Conservation (phyloP, 2,113 vertebrate genomes). For the Orthonyx spaldingii region DNA sequence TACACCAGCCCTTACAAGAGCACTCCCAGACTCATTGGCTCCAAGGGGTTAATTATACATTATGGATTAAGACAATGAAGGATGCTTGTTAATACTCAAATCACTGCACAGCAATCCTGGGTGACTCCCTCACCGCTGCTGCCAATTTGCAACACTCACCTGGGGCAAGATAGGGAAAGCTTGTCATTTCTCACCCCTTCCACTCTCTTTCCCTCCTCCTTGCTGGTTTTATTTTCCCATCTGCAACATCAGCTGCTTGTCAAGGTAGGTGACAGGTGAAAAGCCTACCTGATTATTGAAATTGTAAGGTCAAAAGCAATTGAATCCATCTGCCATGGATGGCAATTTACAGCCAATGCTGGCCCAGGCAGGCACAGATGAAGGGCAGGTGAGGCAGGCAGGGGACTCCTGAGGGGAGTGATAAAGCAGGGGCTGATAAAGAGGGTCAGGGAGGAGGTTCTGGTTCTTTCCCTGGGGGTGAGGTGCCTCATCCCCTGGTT, state of each 20-base stretch:
- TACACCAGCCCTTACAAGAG: constrained; percentile 18
- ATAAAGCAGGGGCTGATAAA: background rate
- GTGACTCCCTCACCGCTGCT: background rate
- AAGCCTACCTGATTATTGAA: constrained; percentile 23
- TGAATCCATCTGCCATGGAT: background rate
- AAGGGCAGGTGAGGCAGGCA: background rate
- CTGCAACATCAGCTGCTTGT: constrained; percentile 29
- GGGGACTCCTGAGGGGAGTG: background rate
- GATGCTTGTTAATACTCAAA: constrained; percentile 36
- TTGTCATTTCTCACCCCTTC: constrained; percentile 14
- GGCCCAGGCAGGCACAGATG: background rate
- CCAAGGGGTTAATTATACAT: constrained; percentile 63
- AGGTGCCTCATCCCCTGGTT: rapidly evolving
- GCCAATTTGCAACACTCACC: constrained; percentile 49
- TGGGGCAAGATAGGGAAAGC: constrained; percentile 41
- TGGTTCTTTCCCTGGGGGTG: rapidly evolving
- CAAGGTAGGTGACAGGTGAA: constrained; percentile 30
- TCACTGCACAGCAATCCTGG: background rate
- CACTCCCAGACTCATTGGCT: constrained; percentile 37
- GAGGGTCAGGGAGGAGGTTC: rapidly evolving
- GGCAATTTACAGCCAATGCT: background rate
- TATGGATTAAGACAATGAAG: constrained; percentile 23
- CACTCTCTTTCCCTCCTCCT: background rate
- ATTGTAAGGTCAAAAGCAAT: constrained; percentile 3
- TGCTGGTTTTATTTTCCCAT: background rate